Base-by-base conservation (phyloP, 2,888 invertebrate genomes). In the Deroplatys truncata region DNA sequence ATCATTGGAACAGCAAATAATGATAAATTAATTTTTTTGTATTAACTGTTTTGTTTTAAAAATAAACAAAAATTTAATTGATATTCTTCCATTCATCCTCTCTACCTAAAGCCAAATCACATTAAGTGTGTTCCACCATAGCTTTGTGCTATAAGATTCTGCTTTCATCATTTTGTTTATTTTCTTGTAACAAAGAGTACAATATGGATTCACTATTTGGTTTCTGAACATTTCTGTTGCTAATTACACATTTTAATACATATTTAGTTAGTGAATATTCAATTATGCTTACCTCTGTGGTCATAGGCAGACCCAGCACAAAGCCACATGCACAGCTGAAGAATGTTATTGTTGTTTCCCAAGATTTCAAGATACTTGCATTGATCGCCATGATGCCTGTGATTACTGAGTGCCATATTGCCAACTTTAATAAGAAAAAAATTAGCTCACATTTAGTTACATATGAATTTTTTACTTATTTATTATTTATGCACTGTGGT, bases 391-490 rank as follows among this genome's bases (percentile, higher is more conserved):
- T 96, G 88, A 98, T 95, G 4, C 98, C 97, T 29, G 97, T 96
- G 90, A 98, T 97, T 88, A 98, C 97, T 92, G 97, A 97, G 92
- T 98, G 98, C 98, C 98, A 98, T 92, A 98, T 96, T 0, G 98
- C 98, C 91, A 98, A 94, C 95, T 95, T 92, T 72, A 91, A 92
- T 91, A 72, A 72, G 49, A 20, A 56, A 90, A 91, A 89, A 90
- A 88, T 43, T 43, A 43, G 13, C 13, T 43, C 43, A 43, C 20
- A 72, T 72, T 72, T 72, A 20, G 16, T 7, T 25, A 72, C 0
- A 72, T 72, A 25, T 20, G 49, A 82, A 25, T 15, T 82, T 25
- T 28, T 72, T 15, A 87, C 82, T 82, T 43, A 31, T 25, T 85
- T 85, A 28, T 28, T 31, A 31, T 84, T 84, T 84, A 28, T 7